Evolutionary conservation across 2,113 vertebrate species (phyloP), one percentile per base, ranked within the genome.

Genomic region (Melanotaenia duboulayi): DNA sequence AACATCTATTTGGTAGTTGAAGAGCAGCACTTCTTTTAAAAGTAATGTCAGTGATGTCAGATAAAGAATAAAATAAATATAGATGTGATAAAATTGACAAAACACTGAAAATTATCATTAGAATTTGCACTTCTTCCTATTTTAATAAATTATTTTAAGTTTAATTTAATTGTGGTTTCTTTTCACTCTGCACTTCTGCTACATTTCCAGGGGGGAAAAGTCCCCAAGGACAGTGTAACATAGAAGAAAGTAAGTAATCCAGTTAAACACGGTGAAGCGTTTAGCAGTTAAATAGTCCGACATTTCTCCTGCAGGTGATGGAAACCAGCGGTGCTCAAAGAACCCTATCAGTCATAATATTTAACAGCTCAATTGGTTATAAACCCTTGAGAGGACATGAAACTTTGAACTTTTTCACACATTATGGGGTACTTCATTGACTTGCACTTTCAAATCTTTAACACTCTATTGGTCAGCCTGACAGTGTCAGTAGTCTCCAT

Each of bases 391-490:
- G 17, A 9, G 44, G 44, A 4, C 19, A 49, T 51, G 44, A 56
- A 61, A 54, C 28, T 22, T 65, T 20, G 19, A 65, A 59, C 23
- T 23, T n/a, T 50, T n/a, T 28, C 9, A 17, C 63, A 61, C 35
- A 54, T 74, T 50, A 74, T 66, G 65, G 35, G 32, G 57, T 28
- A 22, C 17, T 44, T 48, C 10, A 49, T 32, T 59, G 71, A 71
- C 48, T 76, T 60, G 67, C 72, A 63, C 82, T 85, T 71, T 42
- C 48, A 49, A 71, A 71, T 42, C 59, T 65, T 75, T 57, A 68
- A 73, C 72, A 58, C 68, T 56, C 58, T 71, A 68, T 70, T 78
- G 84, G 87, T 74, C 68, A 20, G 35, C 54, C 54, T 39, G 68
- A 74, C 61, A 28, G 72, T 67, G 65, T 65, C 65, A 74, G 40